Percentiles rank a stretch among this genome's conserved stretches.
These are phyloP conservation scores for Acrocera orbiculus DNA, from an alignment of 2,888 invertebrate genomes.

Conservation along the genomic window DNA sequence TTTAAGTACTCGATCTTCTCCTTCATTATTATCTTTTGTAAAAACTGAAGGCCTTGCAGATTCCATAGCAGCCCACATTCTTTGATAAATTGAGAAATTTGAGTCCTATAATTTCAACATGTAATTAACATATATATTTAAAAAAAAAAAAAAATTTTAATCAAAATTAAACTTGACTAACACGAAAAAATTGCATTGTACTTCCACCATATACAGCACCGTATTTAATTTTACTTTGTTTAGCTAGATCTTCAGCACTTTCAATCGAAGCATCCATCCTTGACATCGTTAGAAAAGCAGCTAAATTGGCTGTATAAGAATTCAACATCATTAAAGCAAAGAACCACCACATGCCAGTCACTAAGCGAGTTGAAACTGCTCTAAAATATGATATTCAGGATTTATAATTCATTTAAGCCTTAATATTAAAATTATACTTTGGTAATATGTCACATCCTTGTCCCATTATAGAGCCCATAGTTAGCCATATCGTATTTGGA, in stretches of 20 bases:
- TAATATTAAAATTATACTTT: slow-evolving; percentile 38
- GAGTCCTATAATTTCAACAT: slow-evolving; percentile 42
- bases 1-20: slow-evolving; percentile 65
- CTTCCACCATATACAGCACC: slow-evolving; percentile 82
- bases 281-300: slow-evolving; percentile 81
- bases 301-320: slow-evolving; percentile 87
- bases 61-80: slow-evolving; percentile 89
- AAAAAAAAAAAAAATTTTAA: slow-evolving; percentile 1
- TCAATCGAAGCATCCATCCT: slow-evolving; percentile 77
- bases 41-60: slow-evolving; percentile 69
- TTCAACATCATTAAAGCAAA: slow-evolving; percentile 82
- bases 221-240: slow-evolving; percentile 91
- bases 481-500: slow-evolving; percentile 84
- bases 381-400: slow-evolving; percentile 31
- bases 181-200: slow-evolving; percentile 79
- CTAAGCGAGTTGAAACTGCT: slow-evolving; percentile 74
- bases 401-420: not conserved
- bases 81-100: slow-evolving; percentile 72
- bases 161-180: slow-evolving; percentile 25
- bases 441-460: slow-evolving; percentile 88
- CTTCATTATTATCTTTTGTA: slow-evolving; percentile 64
- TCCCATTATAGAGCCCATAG: slow-evolving; percentile 78
- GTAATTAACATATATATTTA: slow-evolving; percentile 12
- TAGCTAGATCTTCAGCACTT: slow-evolving; percentile 79
- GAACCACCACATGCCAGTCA: slow-evolving; percentile 86